Base-by-base conservation (phyloP, 2,888 invertebrate genomes). In the Ectemnius lituratus region DNA sequence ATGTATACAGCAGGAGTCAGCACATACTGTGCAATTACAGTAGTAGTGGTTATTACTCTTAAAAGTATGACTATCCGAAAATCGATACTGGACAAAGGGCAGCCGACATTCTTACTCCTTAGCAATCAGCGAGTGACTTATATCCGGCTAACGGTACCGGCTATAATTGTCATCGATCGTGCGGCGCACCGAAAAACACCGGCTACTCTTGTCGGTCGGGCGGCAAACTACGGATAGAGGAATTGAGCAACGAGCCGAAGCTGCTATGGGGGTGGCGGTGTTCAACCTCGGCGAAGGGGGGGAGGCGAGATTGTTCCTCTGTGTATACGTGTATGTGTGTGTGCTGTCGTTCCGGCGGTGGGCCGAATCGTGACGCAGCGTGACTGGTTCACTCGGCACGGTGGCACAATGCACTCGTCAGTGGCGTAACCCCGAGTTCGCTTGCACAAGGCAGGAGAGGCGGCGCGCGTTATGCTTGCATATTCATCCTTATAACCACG, bases 371-470 rank as follows among this genome's bases (percentile, higher is more conserved):
- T 88, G 86, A 87, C 86, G 84, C 83, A 86, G 86, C 88, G 88
- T 88, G 88, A 88, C 86, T 88, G 84, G 85, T 83, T 88, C 88
- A 86, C 83, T 85, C 84, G 83, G 76, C 73, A 79, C 80, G 79
- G 79, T 82, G 76, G 80, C 83, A 88, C 87, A 88, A 89, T 88
- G 83, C 80, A 83, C 86, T 88, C 87, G 86, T 88, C 88, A 88
- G 84, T 81, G 80, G 78, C 78, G 82, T 75, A 80, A 75, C 67
- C 79, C 74, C 62, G 62, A 66, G 23, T 66, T 49, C 57, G 59
- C 45, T 37, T 37, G 37, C 37, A 37, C 8, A 11, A 37, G 37
- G 37, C 37, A 37, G 52, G 0, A 14, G 16, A 52, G 52, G 52
- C 47, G 13, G 13, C 16, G n/a, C 52, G 52, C 52, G 46, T 8